Evolutionary conservation across 2,888 invertebrate species (phyloP).

Genomic region (Scaptomyza cyrtandrae): DNA sequence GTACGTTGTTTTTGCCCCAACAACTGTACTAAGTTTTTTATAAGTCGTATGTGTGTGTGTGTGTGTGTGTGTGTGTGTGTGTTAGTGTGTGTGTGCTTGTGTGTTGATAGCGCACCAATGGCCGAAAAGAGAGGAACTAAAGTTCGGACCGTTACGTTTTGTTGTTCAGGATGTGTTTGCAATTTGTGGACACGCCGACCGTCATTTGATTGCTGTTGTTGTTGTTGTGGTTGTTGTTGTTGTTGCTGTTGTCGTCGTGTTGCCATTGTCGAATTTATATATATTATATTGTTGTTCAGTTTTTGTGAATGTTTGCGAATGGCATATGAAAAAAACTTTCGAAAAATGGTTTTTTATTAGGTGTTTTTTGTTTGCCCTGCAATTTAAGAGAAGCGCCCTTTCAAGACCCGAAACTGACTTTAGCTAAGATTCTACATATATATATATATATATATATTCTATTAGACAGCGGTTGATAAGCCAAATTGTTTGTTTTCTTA

Average conservation of each 20-base stretch:
- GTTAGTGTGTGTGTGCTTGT: slow-evolving; percentile 22
- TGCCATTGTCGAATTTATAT: slow-evolving; percentile 49
- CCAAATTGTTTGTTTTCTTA: slow-evolving; percentile 59
- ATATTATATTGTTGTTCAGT: slow-evolving; percentile 42
- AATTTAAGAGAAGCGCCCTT: slow-evolving; percentile 30
- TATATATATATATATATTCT: slow-evolving; percentile 22
- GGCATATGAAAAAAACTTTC: slow-evolving; percentile 29
- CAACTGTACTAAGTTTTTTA: slow-evolving; percentile 17
- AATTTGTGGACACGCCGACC: slow-evolving; percentile 80
- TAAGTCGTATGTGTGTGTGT: slow-evolving; percentile 14
- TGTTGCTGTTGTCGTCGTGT: slow-evolving; percentile 15
- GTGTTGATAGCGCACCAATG: slow-evolving; percentile 48
- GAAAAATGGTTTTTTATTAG: slow-evolving; percentile 35
- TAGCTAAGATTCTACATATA: background rate
- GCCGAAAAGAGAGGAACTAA: slow-evolving; percentile 6
- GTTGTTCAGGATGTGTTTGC: slow-evolving; percentile 81
- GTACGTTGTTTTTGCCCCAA: slow-evolving; percentile 36
- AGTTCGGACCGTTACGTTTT: slow-evolving; percentile 59
- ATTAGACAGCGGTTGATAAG: slow-evolving; percentile 43
- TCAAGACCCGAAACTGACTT: background rate
- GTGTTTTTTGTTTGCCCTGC: slow-evolving; percentile 21
- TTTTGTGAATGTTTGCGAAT: slow-evolving; percentile 18
- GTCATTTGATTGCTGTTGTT: slow-evolving; percentile 64
- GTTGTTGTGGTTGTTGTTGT: slow-evolving; percentile 21
- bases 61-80: slow-evolving; percentile 24